Evolutionary conservation across 2,113 vertebrate species (phyloP).

Genomic region (Colius striatus): DNA sequence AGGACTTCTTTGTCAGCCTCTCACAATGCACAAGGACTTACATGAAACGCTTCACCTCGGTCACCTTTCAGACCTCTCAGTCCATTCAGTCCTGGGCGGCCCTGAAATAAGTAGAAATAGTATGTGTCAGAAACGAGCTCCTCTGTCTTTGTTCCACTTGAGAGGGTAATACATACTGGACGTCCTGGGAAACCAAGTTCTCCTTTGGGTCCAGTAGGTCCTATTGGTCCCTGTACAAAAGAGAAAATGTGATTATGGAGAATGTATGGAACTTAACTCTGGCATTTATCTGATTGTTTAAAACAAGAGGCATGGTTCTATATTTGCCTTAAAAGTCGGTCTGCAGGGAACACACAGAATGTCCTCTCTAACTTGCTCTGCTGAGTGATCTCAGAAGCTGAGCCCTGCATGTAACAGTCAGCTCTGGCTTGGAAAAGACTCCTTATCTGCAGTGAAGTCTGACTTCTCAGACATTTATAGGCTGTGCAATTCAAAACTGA

Average conservation of each 20-base stretch:
- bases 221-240: slow-evolving; percentile 86
- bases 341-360: neutral
- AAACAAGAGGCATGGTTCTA: neutral
- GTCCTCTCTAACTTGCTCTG: neutral
- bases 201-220: slow-evolving; percentile 89
- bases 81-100: slow-evolving; percentile 88
- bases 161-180: slow-evolving; percentile 80
- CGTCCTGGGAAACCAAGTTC: slow-evolving; percentile 92
- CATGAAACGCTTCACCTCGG: slow-evolving; percentile 61
- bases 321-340: neutral
- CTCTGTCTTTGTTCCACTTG: neutral
- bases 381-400: neutral
- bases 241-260: slow-evolving; percentile 1
- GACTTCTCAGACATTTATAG: neutral
- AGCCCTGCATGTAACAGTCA: neutral
- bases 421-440: neutral
- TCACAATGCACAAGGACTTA: slow-evolving; percentile 68
- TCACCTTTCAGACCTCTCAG: slow-evolving; percentile 88
- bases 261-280: neutral
- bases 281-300: neutral
- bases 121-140: neutral
- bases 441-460: neutral
- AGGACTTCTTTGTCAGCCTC: neutral
- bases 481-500: neutral
- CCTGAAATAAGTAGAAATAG: slow-evolving; percentile 74